phyloP scores from a whole-genome alignment of 37 sponge, comb jelly and placozoan species.

The Crambe crambe region DNA sequence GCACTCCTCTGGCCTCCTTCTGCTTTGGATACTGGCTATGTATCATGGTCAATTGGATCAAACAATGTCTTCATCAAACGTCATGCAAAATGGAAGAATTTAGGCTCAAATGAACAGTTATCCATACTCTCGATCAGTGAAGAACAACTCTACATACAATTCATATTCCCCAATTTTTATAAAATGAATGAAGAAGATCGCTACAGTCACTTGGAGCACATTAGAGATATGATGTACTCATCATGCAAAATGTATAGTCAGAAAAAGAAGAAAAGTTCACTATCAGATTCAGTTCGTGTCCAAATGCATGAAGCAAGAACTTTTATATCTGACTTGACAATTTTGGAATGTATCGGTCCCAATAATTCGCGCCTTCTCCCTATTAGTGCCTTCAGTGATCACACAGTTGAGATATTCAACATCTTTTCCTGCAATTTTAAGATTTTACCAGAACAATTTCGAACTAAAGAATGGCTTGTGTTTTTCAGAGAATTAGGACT shows the following conservation, averaged over 20 bases:
- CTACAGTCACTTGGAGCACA: conserved; percentile 41
- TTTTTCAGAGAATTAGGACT: conserved; percentile 39
- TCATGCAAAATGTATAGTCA: neutral
- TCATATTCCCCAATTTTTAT: conserved; percentile 38
- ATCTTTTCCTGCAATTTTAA: conserved; percentile 15
- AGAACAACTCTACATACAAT: conserved; percentile 30
- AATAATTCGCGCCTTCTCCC: conserved; percentile 16
- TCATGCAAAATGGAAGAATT: conserved; percentile 29
- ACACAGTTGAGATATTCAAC: conserved; percentile 17
- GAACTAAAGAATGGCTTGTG: conserved; percentile 18
- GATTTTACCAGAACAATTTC: conserved; percentile 22
- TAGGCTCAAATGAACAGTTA: conserved; percentile 3
- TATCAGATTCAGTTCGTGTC: neutral
- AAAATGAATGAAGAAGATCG: conserved; percentile 29
- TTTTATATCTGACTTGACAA: conserved; percentile 5
- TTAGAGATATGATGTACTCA: conserved; percentile 31
- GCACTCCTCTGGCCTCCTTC: conserved; percentile 37
- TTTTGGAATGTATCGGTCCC: conserved; percentile 22
- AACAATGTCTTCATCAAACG: conserved; percentile 28
- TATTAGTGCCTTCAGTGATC: conserved; percentile 24
- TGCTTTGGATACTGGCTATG: conserved; percentile 8
- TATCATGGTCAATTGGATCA: conserved; percentile 11
- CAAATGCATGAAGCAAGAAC: neutral
- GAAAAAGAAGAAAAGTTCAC: neutral
- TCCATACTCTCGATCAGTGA: conserved; percentile 6